Evolutionary conservation across 2,888 invertebrate species (phyloP), one percentile per base, ranked within the genome.

Genomic region (Belgica antarctica): DNA sequence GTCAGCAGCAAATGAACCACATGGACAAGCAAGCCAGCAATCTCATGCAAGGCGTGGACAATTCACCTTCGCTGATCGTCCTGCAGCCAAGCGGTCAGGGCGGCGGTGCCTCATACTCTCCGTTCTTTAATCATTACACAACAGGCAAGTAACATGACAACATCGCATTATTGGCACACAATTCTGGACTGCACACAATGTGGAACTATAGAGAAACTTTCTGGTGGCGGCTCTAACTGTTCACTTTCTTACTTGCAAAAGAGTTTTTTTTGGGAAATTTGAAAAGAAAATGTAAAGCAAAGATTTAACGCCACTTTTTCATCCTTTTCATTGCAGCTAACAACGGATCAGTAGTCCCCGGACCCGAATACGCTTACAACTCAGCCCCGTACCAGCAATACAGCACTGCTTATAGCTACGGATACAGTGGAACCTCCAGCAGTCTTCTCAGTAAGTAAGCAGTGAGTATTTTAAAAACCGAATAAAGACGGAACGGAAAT

Each of bases 391-490:
- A 92, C 83, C 75, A 78, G 62, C 80, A 80, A 74, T 80, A 80
- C 72, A 77, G 80, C 15, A 77, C 79, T 61, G 77, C 79, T 4
- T 84, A 84, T 72, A 85, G 85, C 72, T 86, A 86, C 75, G 85
- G 86, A 71, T 87, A 87, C 77, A 82, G 85, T 75, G 82, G 85
- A 70, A 72, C 76, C 81, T 84, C 82, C 83, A 61, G 85, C 81
- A 86, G 86, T 82, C 84, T 86, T 82, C 85, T 87, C 83, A 86
- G 86, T 86, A 84, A 84, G 84, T 84, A 84, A 84, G 84, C 83
- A 84, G 84, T 84, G 84, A 84, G 84, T 84, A 84, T 84, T 78
- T 70, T 57, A 19, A 24, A 27, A 24, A 59, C n/a, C 12, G 27
- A 59, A 52, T 1, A 52, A 25, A 10, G 5, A 59, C 5, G n/a